Conservation (phyloP, 2,888 invertebrate species). For the Chironomus riparius region DNA sequence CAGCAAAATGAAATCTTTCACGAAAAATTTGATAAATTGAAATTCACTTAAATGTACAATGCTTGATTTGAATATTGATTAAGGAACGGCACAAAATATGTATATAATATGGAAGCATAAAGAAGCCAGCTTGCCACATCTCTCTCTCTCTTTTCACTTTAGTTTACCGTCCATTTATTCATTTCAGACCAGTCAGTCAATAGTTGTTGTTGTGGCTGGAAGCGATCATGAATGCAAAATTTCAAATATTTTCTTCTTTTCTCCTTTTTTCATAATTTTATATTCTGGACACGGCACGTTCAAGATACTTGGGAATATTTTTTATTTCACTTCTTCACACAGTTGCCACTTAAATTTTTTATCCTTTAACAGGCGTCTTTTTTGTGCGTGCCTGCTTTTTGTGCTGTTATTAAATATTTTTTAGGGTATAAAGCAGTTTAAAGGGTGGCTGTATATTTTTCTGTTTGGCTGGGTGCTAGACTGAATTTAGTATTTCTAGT, state of each 20-base stretch:
- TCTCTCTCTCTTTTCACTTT: not conserved
- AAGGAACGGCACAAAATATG: not conserved
- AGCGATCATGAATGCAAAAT: not conserved
- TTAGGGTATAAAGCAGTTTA: too few species aligned
- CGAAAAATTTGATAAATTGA: constrained; percentile 22
- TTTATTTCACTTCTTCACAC: not conserved
- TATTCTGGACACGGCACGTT: constrained; percentile 18
- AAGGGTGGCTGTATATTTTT: too few species aligned
- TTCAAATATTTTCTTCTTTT: not conserved
- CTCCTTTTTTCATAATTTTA: not conserved
- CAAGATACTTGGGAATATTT: constrained; percentile 12
- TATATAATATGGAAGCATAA: not conserved
- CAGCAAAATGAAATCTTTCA: not conserved
- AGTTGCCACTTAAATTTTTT: not conserved
- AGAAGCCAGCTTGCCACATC: not conserved
- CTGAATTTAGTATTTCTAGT: too few species aligned
- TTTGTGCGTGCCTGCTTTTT: not conserved
- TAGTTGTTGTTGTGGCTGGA: not conserved
- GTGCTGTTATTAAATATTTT: not conserved
- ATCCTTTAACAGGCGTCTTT: not conserved
- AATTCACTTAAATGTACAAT: constrained; percentile 22
- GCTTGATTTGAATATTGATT: constrained; percentile 25
- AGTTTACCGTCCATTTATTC: not conserved
- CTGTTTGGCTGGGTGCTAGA: too few species aligned
- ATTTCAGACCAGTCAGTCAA: not conserved